Conservation (phyloP, 2,888 invertebrate species). For the Drosophila neoperkinsi region DNA sequence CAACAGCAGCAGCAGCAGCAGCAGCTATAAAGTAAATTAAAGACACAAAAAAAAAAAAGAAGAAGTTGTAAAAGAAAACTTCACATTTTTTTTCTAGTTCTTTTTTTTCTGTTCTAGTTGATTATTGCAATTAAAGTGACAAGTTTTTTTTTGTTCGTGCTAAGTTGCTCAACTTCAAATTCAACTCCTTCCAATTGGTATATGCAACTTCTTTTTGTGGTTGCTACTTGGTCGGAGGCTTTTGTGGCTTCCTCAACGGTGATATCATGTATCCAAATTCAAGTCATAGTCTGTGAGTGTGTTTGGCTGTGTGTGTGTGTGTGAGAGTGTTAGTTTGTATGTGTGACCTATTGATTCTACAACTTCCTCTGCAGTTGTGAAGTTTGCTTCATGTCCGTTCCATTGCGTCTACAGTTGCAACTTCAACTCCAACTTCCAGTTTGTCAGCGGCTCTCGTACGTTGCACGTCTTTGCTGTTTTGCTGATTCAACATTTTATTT, state of each 20-base stretch:
- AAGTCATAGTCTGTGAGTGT: slow-evolving; percentile 25
- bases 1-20: slow-evolving; percentile 43
- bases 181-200: slow-evolving; percentile 1
- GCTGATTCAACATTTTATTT: neutral
- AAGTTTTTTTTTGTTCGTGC: slow-evolving; percentile 24
- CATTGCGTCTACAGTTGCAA: slow-evolving; percentile 36
- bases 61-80: slow-evolving; percentile 5
- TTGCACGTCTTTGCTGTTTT: slow-evolving; percentile 31
- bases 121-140: slow-evolving; percentile 44
- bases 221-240: slow-evolving; percentile 38
- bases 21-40: slow-evolving; percentile 41
- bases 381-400: slow-evolving; percentile 41
- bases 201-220: slow-evolving; percentile 31
- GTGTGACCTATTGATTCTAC: slow-evolving; percentile 76
- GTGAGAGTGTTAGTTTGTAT: slow-evolving; percentile 32
- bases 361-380: slow-evolving; percentile 61
- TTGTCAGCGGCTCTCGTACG: slow-evolving; percentile 23
- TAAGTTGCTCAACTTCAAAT: slow-evolving; percentile 4
- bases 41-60: slow-evolving; percentile 13
- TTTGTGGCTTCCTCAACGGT: slow-evolving; percentile 76
- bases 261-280: slow-evolving; percentile 71
- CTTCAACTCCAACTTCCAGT: slow-evolving; percentile 33
- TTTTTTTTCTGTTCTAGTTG: slow-evolving; percentile 7
- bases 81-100: slow-evolving; percentile 20
- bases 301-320: slow-evolving; percentile 18